phyloP scores from a whole-genome alignment of 2,797 vertebrate species.

The Platyrinchus mystaceus region DNA sequence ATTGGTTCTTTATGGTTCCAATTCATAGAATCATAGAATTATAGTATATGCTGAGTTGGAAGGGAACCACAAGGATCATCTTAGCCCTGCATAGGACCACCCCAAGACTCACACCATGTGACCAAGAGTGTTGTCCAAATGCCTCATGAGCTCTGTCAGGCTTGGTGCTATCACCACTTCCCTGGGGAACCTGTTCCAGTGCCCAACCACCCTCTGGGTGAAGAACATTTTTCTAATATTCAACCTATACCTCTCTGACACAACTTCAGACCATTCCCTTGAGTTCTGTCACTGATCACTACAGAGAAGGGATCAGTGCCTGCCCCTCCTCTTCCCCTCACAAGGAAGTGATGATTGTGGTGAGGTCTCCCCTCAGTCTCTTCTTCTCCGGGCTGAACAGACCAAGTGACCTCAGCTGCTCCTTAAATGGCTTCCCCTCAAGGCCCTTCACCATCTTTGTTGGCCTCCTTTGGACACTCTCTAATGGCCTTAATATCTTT shows the following conservation, averaged over 20 bases:
- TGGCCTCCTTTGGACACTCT: not conserved
- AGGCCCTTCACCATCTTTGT: not conserved
- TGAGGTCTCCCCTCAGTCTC: not conserved
- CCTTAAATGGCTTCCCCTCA: not conserved
- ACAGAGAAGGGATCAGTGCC: not conserved
- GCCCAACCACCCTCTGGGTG: not conserved
- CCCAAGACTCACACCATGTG: not conserved
- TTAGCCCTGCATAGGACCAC: not conserved
- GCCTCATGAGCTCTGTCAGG: too few relatives aligned
- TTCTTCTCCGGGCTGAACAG: not conserved
- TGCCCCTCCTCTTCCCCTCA: not conserved
- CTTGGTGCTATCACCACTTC: not conserved
- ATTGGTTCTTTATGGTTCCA: not conserved
- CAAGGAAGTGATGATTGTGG: not conserved
- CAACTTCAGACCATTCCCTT: not conserved
- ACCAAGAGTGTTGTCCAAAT: not conserved
- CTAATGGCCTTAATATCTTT: too few relatives aligned
- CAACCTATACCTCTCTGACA: not conserved
- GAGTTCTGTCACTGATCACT: not conserved
- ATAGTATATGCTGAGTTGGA: not conserved
- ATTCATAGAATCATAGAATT: not conserved
- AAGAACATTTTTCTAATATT: not conserved
- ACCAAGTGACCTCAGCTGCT: not conserved
- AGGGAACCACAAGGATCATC: not conserved
- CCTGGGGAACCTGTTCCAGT: not conserved